Conservation (phyloP, 2,113 vertebrate genomes). For the Campylomormyrus tamandua region DNA sequence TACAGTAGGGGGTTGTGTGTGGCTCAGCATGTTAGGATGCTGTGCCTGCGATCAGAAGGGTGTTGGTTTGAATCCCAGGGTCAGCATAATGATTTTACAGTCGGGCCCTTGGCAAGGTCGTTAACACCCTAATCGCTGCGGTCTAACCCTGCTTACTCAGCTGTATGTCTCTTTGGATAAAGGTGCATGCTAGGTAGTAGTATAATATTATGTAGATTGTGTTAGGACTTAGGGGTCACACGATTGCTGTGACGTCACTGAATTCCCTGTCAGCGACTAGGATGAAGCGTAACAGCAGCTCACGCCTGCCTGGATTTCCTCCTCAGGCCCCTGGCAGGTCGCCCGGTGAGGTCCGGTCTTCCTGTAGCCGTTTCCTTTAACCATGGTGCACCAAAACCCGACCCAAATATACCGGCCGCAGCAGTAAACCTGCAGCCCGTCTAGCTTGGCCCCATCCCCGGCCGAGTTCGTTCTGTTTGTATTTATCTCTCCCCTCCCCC, state of each 20-base stretch:
- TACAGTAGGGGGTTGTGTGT: background rate
- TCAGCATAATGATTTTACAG: background rate
- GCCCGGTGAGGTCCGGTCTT: background rate
- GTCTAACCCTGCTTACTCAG: background rate
- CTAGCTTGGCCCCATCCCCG: background rate
- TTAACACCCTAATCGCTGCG: background rate
- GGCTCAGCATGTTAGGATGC: background rate
- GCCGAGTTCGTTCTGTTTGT: background rate
- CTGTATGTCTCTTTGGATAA: background rate
- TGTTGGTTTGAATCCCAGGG: background rate
- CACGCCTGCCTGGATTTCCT: background rate
- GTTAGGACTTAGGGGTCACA: background rate
- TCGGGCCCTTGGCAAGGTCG: background rate
- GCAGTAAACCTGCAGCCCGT: background rate
- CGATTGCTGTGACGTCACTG: background rate
- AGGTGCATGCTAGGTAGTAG: background rate
- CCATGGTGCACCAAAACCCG: background rate
- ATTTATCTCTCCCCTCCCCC: background rate
- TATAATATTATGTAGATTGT: background rate
- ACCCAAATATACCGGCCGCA: background rate
- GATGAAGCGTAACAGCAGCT: background rate
- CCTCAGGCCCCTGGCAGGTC: background rate
- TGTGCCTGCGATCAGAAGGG: background rate
- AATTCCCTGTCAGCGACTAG: background rate
- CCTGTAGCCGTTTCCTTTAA: background rate